Conservation (phyloP, 2,113 vertebrate species). For the Amia ocellicauda region DNA sequence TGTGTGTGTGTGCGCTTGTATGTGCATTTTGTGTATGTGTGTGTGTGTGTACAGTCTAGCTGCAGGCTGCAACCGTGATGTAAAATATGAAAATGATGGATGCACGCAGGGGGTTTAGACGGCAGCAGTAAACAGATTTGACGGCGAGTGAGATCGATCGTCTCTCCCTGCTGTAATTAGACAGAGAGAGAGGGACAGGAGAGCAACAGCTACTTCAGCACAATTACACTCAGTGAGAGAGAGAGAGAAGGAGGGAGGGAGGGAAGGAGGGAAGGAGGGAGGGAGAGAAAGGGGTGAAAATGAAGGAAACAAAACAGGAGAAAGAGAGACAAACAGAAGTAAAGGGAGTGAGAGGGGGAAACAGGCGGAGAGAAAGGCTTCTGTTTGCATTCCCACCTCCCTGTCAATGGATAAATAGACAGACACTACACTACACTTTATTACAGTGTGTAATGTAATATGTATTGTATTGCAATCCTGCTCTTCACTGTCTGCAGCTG, state of each 20-base stretch:
- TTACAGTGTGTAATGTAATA: too few relatives aligned
- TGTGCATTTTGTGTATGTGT: constrained; percentile 20
- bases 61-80: constrained; percentile 41
- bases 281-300: neutral
- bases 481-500: too few relatives aligned
- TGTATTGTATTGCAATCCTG: too few relatives aligned
- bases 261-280: neutral
- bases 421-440: too few relatives aligned
- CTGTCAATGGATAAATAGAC: too few relatives aligned
- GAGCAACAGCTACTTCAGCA: constrained; percentile 74
- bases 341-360: constrained; percentile 13
- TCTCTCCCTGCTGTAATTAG: constrained; percentile 82
- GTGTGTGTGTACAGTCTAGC: neutral
- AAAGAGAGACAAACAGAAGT: constrained; percentile 43
- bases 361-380: neutral
- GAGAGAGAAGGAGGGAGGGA: neutral
- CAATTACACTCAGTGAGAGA: constrained; percentile 42
- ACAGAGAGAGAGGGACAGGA: constrained; percentile 70
- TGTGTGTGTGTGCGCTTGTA: neutral
- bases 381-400: too few relatives aligned
- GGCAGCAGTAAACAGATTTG: constrained; percentile 75
- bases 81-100: constrained; percentile 71
- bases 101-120: constrained; percentile 60
- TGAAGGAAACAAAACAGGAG: neutral
- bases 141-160: constrained; percentile 78